Evolutionary conservation across 2,797 vertebrate genomes (phyloP).

Genomic region (Cygnus olor): DNA sequence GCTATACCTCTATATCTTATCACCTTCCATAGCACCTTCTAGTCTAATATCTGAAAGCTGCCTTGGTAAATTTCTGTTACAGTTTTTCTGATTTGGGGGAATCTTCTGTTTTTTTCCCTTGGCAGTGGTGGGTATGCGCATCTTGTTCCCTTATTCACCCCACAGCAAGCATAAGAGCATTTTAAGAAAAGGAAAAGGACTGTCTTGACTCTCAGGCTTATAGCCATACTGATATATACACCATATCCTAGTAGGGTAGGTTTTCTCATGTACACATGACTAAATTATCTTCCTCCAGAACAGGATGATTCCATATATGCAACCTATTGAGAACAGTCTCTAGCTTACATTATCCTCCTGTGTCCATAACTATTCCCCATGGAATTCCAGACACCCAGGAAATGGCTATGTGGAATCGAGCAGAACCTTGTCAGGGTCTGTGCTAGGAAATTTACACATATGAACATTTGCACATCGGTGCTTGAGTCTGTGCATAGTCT

Average conservation of each 20-base stretch:
- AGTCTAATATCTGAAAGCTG: not conserved
- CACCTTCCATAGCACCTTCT: not conserved
- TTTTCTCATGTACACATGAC: not conserved
- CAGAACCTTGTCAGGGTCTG: not conserved
- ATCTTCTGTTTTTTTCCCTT: not conserved
- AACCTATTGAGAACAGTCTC: not conserved
- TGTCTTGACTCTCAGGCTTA: not conserved
- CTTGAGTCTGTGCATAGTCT: not conserved
- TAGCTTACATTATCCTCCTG: not conserved
- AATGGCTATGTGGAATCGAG: not conserved
- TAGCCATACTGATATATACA: not conserved
- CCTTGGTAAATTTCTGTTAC: not conserved
- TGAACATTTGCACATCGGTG: not conserved
- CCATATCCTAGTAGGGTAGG: not conserved
- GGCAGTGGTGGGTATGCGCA: not conserved
- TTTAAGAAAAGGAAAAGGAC: not conserved
- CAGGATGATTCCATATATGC: not conserved
- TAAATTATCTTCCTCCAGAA: not conserved
- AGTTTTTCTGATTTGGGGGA: not conserved
- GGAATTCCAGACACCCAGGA: not conserved
- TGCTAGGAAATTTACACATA: not conserved
- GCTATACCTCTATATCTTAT: not conserved
- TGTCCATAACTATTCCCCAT: not conserved
- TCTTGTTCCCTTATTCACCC: not conserved
- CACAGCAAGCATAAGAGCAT: not conserved